phyloP scores from a whole-genome alignment of 2,888 invertebrate genomes.

The Acanthococcus lagerstroemiae region DNA sequence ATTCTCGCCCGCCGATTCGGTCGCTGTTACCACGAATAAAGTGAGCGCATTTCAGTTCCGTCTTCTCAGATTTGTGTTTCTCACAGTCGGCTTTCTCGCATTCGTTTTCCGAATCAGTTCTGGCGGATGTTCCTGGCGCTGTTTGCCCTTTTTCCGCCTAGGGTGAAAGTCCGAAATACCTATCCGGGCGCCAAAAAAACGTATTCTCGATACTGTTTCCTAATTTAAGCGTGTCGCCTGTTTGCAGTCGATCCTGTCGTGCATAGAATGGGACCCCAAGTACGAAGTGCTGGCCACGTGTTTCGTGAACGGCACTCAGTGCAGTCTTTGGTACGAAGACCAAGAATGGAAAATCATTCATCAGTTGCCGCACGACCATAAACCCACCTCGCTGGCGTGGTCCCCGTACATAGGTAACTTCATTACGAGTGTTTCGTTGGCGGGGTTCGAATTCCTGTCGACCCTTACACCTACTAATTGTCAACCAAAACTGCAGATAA shows the following conservation, averaged over 20 bases:
- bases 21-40: constrained; percentile 1
- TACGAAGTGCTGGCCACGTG: constrained; percentile 45
- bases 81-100: too few relatives aligned
- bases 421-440: neutral
- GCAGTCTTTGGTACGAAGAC: constrained; percentile 39
- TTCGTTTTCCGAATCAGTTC: too few relatives aligned
- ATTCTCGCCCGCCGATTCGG: neutral
- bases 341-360: constrained; percentile 43
- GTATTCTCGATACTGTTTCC: neutral
- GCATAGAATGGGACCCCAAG: constrained; percentile 32
- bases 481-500: neutral
- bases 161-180: too few relatives aligned
- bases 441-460: neutral
- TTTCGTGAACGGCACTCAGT: constrained; percentile 43
- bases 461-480: too few relatives aligned
- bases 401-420: constrained; percentile 45
- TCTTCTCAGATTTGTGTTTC: too few relatives aligned
- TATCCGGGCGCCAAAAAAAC: too few relatives aligned
- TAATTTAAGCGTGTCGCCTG: too few relatives aligned
- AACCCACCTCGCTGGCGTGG: constrained; percentile 47
- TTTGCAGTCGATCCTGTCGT: constrained; percentile 22
- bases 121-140: too few relatives aligned
- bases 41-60: too few relatives aligned
- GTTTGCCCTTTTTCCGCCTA: too few relatives aligned
- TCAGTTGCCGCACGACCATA: constrained; percentile 44